phyloP scores from a whole-genome alignment of 2,888 invertebrate species.

The Allygus modestus region DNA sequence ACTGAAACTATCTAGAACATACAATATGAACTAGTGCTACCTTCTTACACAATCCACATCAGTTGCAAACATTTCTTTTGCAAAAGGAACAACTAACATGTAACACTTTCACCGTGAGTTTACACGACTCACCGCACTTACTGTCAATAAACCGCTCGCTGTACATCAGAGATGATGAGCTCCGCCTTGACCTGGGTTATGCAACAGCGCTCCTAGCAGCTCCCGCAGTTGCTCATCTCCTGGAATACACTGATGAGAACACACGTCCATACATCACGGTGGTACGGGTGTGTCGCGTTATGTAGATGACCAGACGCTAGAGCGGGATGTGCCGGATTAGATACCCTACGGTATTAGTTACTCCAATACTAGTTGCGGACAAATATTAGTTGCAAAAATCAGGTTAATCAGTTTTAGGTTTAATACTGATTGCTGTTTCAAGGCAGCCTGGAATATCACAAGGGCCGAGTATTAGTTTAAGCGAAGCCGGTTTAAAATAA shows the following conservation, averaged over 20 bases:
- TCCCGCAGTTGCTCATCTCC: background rate
- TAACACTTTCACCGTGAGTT: background rate
- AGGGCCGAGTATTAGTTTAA: too few relatives aligned
- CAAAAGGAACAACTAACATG: background rate
- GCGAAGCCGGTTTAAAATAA: too few relatives aligned
- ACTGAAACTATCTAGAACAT: too few relatives aligned
- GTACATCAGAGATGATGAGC: slow-evolving; percentile 10
- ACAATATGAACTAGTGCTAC: too few relatives aligned
- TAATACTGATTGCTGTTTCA: too few relatives aligned
- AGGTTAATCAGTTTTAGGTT: too few relatives aligned
- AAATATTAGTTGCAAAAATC: too few relatives aligned
- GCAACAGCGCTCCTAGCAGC: slow-evolving; percentile 20
- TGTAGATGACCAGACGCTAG: background rate
- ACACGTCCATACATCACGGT: background rate
- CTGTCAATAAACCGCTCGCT: slow-evolving; percentile 6
- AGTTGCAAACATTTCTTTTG: background rate
- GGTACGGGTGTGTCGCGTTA: background rate
- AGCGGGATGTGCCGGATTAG: background rate
- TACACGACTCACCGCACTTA: background rate
- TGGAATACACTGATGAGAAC: background rate
- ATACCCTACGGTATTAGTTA: too few relatives aligned
- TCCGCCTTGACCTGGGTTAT: slow-evolving; percentile 2
- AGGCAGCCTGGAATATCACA: too few relatives aligned
- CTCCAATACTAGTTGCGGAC: too few relatives aligned
- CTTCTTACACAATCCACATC: too few relatives aligned